These are phyloP conservation scores for Amblyopsis hoosieri DNA, from an alignment of 2,797 vertebrate genomes.

Conservation along the genomic window DNA sequence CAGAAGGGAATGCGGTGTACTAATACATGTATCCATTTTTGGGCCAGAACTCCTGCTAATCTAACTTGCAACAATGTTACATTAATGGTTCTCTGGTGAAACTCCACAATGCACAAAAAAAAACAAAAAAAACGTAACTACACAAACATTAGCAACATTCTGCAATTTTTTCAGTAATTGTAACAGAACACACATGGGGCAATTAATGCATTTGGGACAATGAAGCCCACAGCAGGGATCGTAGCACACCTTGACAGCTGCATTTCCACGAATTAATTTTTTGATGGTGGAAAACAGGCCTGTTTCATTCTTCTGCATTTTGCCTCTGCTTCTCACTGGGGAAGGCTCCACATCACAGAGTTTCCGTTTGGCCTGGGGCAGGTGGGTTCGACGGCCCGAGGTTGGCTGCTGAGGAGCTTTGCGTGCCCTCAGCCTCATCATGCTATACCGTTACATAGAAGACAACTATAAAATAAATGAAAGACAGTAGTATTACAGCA, in stretches of 20 bases:
- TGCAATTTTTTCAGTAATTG: background rate
- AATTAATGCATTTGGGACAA: too few relatives aligned
- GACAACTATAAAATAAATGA: slow-evolving; percentile 46
- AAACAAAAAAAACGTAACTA: too few relatives aligned
- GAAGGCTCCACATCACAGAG: slow-evolving; percentile 87
- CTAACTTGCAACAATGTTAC: too few relatives aligned
- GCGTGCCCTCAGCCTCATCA: slow-evolving; percentile 98
- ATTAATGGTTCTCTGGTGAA: too few relatives aligned
- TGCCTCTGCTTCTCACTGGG: slow-evolving; percentile 78
- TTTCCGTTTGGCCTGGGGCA: slow-evolving; percentile 90
- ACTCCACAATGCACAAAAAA: too few relatives aligned
- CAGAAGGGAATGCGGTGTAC: too few relatives aligned
- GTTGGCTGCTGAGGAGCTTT: slow-evolving; percentile 93
- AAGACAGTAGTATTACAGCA: background rate
- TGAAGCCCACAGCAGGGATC: background rate
- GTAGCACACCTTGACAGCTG: slow-evolving; percentile 84
- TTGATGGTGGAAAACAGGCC: slow-evolving; percentile 96
- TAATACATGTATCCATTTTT: too few relatives aligned
- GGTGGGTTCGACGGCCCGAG: slow-evolving; percentile 78
- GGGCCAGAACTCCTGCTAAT: too few relatives aligned
- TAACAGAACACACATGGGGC: background rate
- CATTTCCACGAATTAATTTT: slow-evolving; percentile 95
- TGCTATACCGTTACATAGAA: slow-evolving; percentile 91
- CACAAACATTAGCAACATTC: too few relatives aligned
- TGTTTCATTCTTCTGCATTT: slow-evolving; percentile 89